These are phyloP conservation scores for Murina feae DNA, from an alignment of 2,113 vertebrate species.

Conservation along the genomic window DNA sequence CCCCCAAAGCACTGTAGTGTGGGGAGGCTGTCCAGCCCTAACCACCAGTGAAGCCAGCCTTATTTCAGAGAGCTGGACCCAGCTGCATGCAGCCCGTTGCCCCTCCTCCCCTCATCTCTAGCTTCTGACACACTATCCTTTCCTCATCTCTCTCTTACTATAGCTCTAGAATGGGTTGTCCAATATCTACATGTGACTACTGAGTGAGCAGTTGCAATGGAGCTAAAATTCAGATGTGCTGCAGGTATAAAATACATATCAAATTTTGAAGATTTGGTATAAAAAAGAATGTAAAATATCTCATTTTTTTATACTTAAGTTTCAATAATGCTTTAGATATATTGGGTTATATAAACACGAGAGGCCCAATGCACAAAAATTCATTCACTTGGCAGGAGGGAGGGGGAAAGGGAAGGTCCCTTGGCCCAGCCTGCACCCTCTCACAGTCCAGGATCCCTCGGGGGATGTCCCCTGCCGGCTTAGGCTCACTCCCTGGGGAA, in stretches of 20 bases:
- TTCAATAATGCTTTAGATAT: neutral
- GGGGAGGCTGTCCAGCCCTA: neutral
- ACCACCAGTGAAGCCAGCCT: neutral
- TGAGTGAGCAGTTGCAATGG: neutral
- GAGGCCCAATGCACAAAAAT: too few relatives aligned
- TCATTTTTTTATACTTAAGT: neutral
- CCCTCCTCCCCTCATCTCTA: neutral
- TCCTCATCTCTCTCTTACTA: neutral
- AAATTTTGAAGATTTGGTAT: neutral
- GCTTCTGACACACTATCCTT: neutral
- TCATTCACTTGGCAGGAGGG: too few relatives aligned
- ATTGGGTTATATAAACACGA: neutral
- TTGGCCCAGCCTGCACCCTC: too few relatives aligned
- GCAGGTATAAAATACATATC: neutral
- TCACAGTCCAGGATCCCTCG: too few relatives aligned
- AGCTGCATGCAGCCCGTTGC: neutral
- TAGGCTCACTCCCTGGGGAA: too few relatives aligned
- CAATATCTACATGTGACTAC: neutral
- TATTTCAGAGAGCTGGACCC: neutral
- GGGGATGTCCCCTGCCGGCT: too few relatives aligned
- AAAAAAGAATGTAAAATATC: neutral
- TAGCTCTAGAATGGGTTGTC: neutral
- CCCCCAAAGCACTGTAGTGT: neutral
- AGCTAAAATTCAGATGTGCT: neutral
- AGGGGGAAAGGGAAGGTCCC: too few relatives aligned